These are phyloP conservation scores for Rugalucina vietnamica DNA, from an alignment of 2,888 invertebrate species.

Conservation along the genomic window DNA sequence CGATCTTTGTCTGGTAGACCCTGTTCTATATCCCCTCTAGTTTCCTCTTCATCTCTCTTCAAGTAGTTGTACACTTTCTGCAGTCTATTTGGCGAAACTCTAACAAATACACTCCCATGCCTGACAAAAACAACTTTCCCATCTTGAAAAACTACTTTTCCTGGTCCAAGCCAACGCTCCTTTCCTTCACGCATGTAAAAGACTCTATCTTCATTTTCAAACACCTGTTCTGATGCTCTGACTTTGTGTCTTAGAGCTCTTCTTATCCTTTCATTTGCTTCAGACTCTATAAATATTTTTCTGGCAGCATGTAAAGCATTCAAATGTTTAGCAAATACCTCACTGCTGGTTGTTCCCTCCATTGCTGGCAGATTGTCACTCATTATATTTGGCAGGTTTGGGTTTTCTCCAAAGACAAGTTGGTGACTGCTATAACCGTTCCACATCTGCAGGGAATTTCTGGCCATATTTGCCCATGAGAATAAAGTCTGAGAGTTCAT, in stretches of 20 bases:
- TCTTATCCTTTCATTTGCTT: slow-evolving; percentile 41
- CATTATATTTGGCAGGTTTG: slow-evolving; percentile 15
- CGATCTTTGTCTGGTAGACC: neutral
- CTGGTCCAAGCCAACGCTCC: too few relatives aligned
- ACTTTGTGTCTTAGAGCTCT: slow-evolving; percentile 47
- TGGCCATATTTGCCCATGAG: slow-evolving; percentile 6
- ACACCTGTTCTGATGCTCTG: slow-evolving; percentile 49
- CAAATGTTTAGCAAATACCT: slow-evolving; percentile 26
- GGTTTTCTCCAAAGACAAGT: slow-evolving; percentile 8
- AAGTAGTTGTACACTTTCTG: slow-evolving; percentile 22
- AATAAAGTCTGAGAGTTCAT: neutral
- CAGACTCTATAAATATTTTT: slow-evolving; percentile 46
- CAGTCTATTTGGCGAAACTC: slow-evolving; percentile 55
- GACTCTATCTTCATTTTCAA: slow-evolving; percentile 52
- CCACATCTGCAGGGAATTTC: slow-evolving; percentile 17
- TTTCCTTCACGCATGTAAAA: slow-evolving; percentile 53
- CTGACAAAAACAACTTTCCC: slow-evolving; percentile 58
- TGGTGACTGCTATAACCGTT: too few relatives aligned
- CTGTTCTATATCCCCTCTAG: neutral
- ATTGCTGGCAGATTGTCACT: neutral
- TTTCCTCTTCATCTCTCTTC: neutral
- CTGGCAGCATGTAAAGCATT: slow-evolving; percentile 25
- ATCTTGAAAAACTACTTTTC: too few relatives aligned
- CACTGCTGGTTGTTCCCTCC: slow-evolving; percentile 22
- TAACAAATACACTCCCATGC: slow-evolving; percentile 53